These are phyloP conservation scores for Jaculus jaculus DNA, from an alignment of 2,113 vertebrate genomes.

Conservation along the genomic window DNA sequence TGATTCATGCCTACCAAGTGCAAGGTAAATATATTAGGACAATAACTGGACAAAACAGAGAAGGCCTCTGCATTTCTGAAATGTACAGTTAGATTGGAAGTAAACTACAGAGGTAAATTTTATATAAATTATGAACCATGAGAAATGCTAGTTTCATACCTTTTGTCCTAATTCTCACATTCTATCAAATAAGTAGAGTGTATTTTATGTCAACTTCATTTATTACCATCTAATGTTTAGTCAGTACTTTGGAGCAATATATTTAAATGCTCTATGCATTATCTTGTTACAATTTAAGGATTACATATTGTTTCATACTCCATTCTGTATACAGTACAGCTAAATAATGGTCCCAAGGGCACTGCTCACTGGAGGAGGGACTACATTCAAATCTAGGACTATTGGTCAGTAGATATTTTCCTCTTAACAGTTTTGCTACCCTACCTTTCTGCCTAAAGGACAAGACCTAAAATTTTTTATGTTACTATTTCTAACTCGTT, in stretches of 20 bases:
- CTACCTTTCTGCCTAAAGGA: neutral
- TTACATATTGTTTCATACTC: neutral
- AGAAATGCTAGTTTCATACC: neutral
- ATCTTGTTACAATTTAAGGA: neutral
- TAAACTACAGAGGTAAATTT: neutral
- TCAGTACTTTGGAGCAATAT: neutral
- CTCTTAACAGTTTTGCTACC: neutral
- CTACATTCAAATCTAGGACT: neutral
- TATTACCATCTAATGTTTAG: neutral
- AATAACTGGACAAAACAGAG: neutral
- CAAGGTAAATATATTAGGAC: neutral
- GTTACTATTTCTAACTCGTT: conserved; percentile 43
- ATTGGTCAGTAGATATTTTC: neutral
- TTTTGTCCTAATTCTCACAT: conserved; percentile 30
- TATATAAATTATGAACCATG: conserved; percentile 5
- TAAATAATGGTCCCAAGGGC: neutral
- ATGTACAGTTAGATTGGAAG: neutral
- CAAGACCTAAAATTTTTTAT: neutral
- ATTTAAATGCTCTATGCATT: conserved; percentile 6
- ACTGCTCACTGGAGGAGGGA: neutral
- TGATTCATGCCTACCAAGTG: neutral
- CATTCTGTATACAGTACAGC: neutral
- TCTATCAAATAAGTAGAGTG: neutral
- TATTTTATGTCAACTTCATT: neutral
- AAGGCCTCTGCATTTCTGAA: neutral